Conservation (phyloP, 2,113 vertebrate species). For the Genyomyrus donnyi region DNA sequence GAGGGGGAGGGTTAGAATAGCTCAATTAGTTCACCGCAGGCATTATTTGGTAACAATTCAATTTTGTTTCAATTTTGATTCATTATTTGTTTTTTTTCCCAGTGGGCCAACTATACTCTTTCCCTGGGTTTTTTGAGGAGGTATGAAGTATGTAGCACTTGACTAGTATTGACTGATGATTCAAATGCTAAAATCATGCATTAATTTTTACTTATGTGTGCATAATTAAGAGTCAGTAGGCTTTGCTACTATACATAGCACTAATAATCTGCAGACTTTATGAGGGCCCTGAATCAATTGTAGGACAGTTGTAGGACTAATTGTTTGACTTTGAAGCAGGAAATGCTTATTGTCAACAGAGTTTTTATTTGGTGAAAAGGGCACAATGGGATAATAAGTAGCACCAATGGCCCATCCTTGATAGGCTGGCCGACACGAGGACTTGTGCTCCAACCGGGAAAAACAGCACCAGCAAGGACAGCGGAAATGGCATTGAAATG, state of each 20-base stretch:
- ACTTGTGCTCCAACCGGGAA: constrained; percentile 20
- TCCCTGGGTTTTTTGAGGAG: not conserved
- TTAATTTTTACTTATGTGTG: not conserved
- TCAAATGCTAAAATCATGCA: not conserved
- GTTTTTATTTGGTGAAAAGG: not conserved
- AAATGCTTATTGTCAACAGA: constrained; percentile 30
- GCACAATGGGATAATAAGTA: not conserved
- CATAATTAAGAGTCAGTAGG: not conserved
- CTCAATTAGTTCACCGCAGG: constrained; percentile 18
- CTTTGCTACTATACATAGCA: not conserved
- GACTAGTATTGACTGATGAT: not conserved
- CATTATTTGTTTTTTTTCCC: not conserved
- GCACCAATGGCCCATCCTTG: not conserved
- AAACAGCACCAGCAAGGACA: constrained; percentile 26
- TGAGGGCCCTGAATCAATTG: not conserved
- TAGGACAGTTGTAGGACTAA: not conserved
- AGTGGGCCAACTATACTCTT: not conserved
- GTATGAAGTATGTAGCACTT: not conserved
- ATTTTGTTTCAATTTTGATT: not conserved
- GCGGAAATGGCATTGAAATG: constrained; percentile 67
- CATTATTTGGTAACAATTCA: constrained; percentile 39
- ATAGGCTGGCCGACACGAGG: constrained; percentile 19
- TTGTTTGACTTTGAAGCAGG: constrained; percentile 55
- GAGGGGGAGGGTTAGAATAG: not conserved
- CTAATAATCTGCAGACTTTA: not conserved